Evolutionary conservation across 35 echinoderm and acorn worm genomes (phyloP), one percentile per base, ranked within the genome.

Genomic region (Eucidaris tribuloides): DNA sequence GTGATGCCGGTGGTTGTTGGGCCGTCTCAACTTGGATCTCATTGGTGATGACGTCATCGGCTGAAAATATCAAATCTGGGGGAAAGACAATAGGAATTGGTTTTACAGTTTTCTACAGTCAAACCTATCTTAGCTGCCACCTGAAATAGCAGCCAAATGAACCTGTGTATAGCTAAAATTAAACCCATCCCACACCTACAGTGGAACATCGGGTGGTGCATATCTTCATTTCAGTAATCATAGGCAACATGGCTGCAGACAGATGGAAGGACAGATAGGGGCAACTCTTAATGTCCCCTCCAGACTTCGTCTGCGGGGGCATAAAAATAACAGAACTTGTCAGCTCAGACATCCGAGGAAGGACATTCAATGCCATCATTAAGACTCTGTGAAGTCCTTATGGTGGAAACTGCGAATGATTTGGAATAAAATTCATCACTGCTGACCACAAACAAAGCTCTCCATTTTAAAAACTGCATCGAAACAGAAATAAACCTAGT

Each of bases 11-110:
- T 11, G 80, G 88, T 19, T 77, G 81, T 79, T 48, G 79, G 27
- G 81, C 40, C 5, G 83, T 79, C n/a, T 87, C 80, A 23, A 76
- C 58, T 65, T 91, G 85, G 22, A 81, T 85, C n/a, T 96, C 93
- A 42, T 74, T 85, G 29, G 80, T 85, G 7, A 97, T 39, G 11
- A 97, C 70, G 62, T 97, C 94, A 41, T 97, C 94, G 20, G 90
- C 79, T 29, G 94, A 90, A 36, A 97, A 45, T 77, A 97, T 83
- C 18, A 91, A 55, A 33, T 97, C 94, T 55, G 30, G 85, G 58
- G 31, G 29, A 46, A 14, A 60, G 5, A 81, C 44, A 62, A 81
- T 7, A 30, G 4, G 30, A 37, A 37, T 19, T 39, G 3, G 3
- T 20, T 34, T 32, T 19, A 31, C 66, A 7, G 2, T 6, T 3